These are phyloP conservation scores for Syndactyla subalaris DNA, from an alignment of 2,797 vertebrate species.

Conservation along the genomic window DNA sequence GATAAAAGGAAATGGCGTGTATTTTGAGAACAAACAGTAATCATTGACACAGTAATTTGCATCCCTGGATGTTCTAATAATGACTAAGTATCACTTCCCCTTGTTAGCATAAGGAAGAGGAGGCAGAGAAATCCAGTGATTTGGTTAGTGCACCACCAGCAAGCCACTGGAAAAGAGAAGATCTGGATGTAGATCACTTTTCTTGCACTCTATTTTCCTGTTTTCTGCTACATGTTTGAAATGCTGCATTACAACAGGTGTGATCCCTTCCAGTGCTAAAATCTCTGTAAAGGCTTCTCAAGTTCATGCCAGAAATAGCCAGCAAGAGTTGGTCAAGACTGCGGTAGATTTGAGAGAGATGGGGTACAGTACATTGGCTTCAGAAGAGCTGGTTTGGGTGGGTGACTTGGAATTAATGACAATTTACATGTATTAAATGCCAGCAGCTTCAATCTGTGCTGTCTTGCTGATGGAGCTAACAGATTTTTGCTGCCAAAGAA, in stretches of 20 bases:
- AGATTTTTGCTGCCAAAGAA: conserved; percentile 24
- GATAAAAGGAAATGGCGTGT: conserved; percentile 62
- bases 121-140: conserved; percentile 50
- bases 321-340: background rate
- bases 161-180: background rate
- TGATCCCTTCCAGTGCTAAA: background rate
- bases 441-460: conserved; percentile 19
- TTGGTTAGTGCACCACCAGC: background rate
- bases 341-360: background rate
- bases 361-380: background rate
- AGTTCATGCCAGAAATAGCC: background rate
- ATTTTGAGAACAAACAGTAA: conserved; percentile 72
- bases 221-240: background rate
- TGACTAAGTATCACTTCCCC: conserved; percentile 67
- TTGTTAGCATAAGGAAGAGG: conserved; percentile 56
- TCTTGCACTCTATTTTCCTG: background rate
- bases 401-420: background rate
- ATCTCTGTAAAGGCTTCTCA: background rate
- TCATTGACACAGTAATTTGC: conserved; percentile 68
- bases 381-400: background rate
- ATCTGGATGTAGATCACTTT: background rate
- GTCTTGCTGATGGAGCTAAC: background rate
- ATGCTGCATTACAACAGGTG: background rate
- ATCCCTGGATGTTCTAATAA: conserved; percentile 69
- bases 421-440: background rate